Conservation (phyloP, 37 sponge, comb jelly and placozoan species). For the Dysidea cf. avara region DNA sequence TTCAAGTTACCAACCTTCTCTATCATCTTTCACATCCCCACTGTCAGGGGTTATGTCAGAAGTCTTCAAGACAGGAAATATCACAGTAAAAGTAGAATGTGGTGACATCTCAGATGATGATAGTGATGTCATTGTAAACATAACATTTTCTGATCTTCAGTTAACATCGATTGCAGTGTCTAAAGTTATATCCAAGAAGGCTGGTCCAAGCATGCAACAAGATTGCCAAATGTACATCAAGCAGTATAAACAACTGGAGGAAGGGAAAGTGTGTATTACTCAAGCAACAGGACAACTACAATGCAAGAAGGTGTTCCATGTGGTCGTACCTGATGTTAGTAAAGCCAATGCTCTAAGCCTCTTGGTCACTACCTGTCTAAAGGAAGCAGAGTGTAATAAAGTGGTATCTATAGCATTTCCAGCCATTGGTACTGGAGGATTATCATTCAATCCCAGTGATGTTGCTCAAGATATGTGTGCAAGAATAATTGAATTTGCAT, state of each 20-base stretch:
- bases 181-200: constrained; percentile 52
- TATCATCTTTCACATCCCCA: background rate
- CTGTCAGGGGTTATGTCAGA: background rate
- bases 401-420: constrained; percentile 52
- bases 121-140: constrained; percentile 57
- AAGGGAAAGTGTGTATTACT: constrained; percentile 42
- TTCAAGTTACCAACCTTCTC: background rate
- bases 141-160: constrained; percentile 29
- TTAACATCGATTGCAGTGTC: constrained; percentile 36
- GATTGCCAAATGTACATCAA: constrained; percentile 20
- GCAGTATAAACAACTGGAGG: background rate
- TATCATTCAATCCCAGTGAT: constrained; percentile 15
- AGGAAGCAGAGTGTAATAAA: constrained; percentile 21
- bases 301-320: constrained; percentile 50
- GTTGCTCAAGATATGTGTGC: constrained; percentile 36
- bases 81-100: constrained; percentile 28
- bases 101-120: constrained; percentile 56
- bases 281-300: constrained; percentile 44
- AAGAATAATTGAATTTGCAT: constrained; percentile 22
- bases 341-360: constrained; percentile 7
- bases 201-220: constrained; percentile 38
- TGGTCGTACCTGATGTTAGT: constrained; percentile 9
- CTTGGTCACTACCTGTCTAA: constrained; percentile 14
- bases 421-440: constrained; percentile 54
- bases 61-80: background rate